Conservation (phyloP, 2,888 invertebrate species). For the Chromoteleia sp. region DNA sequence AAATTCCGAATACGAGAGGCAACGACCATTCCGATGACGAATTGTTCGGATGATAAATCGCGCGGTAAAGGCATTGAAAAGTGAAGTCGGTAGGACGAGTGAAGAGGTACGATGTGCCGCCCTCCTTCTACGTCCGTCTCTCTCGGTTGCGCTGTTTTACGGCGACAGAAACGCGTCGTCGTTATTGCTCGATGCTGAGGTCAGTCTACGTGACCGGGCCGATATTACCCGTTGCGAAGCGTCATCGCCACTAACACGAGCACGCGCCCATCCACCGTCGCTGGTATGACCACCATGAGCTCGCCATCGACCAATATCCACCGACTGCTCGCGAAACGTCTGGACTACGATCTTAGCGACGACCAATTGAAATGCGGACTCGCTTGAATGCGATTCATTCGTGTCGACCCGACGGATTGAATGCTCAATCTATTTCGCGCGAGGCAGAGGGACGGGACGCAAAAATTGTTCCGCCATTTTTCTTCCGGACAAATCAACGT, state of each 20-base stretch:
- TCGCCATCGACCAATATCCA: constrained; percentile 81
- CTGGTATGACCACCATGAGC: constrained; percentile 75
- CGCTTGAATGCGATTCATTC: constrained; percentile 39
- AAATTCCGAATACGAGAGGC: constrained; percentile 9
- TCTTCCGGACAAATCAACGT: constrained; percentile 30
- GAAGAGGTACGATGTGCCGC: constrained; percentile 20
- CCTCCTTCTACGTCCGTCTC: not conserved
- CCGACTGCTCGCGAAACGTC: constrained; percentile 65
- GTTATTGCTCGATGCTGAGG: constrained; percentile 84
- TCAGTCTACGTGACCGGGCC: constrained; percentile 84
- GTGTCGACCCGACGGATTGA: constrained; percentile 45
- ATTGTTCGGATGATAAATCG: constrained; percentile 37
- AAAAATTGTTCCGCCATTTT: constrained; percentile 43
- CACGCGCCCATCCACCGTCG: constrained; percentile 70
- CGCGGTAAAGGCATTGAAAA: constrained; percentile 34
- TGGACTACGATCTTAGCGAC: constrained; percentile 52
- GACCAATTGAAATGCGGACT: constrained; percentile 66
- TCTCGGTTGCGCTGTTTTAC: constrained; percentile 24
- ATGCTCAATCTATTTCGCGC: constrained; percentile 52
- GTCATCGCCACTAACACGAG: constrained; percentile 77
- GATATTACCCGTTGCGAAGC: constrained; percentile 80
- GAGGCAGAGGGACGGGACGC: not conserved
- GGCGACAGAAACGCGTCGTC: constrained; percentile 71
- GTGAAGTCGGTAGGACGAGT: constrained; percentile 24
- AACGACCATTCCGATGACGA: constrained; percentile 25